Evolutionary conservation across 2,113 vertebrate species (phyloP), one percentile per base, ranked within the genome.

Genomic region (Bothrops jararaca): DNA sequence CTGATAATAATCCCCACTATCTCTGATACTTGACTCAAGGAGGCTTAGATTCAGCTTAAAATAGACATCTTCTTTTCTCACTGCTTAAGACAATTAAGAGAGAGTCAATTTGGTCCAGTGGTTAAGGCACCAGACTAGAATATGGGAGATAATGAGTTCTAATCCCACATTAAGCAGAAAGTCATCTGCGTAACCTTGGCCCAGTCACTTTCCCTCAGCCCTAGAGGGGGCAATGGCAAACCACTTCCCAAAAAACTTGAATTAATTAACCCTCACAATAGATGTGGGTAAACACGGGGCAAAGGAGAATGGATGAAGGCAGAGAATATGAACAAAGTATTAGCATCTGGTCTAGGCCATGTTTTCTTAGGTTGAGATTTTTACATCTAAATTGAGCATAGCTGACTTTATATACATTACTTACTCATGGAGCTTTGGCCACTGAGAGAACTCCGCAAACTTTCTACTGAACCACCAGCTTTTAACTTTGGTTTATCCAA

Each of bases 401-500:
- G 22, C 18, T 85, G 45, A 50, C 3, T 13, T n/a, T 89, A 57
- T 48, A 5, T 60, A 3, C 0, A 0, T 0, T 90, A 97, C 99
- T 97, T 98, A 99, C 99, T 99, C 99, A 99, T 99, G 18, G 99
- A 99, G 95, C 99, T 99, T 97, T 99, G 99, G 88, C 99, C 99
- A 0, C 99, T 99, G 92, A 99, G 98, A 58, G 99, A 99, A 95
- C 99, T 99, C 58, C 98, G 98, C 92, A 99, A 98, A 95, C 99
- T 99, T 97, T 99, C 99, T 26, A 99, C 99, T 0, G 99, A 99
- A 39, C 99, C 99, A 39, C 99, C 99, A 0, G 99, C 99, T 97
- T 99, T 99, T 22, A 99, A 98, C 97, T 99, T 99, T 93, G 99
- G 99, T 91, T 99, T 99, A 96, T 99, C 99, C 96, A 98, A 91